These are phyloP conservation scores for Nomia melanderi DNA, from an alignment of 1,140 invertebrate species.

Conservation along the genomic window DNA sequence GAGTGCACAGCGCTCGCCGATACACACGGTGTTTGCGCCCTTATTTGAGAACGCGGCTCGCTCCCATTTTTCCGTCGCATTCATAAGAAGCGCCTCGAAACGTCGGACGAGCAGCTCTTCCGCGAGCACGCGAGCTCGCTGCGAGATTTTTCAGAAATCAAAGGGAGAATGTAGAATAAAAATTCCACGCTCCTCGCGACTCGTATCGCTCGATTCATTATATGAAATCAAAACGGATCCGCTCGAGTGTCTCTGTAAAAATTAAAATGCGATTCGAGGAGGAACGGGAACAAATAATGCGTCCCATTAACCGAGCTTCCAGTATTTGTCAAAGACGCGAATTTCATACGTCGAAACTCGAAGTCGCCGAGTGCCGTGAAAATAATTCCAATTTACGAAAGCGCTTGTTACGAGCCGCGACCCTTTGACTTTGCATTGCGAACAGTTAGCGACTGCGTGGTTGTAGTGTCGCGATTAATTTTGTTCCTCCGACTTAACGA, in stretches of 20 bases:
- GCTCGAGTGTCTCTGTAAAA: background rate
- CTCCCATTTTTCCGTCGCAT: background rate
- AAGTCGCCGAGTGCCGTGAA: too few relatives aligned
- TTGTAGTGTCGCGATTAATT: too few relatives aligned
- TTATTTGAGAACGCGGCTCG: background rate
- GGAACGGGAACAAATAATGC: background rate
- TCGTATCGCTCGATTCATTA: background rate
- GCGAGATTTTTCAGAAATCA: background rate
- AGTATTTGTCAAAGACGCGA: too few relatives aligned
- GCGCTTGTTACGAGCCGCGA: too few relatives aligned
- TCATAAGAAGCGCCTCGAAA: background rate
- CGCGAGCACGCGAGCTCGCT: background rate
- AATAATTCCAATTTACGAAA: too few relatives aligned
- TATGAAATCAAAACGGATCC: background rate
- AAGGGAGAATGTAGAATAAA: background rate
- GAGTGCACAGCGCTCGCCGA: background rate
- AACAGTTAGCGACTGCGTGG: too few relatives aligned
- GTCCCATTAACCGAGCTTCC: background rate
- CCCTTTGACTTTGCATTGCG: too few relatives aligned
- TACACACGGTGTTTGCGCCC: background rate
- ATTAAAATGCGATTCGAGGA: background rate
- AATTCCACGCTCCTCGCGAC: background rate
- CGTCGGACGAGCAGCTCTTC: conserved; percentile 1
- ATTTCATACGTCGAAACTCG: too few relatives aligned
- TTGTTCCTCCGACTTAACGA: too few relatives aligned